These are phyloP conservation scores for Belgica antarctica DNA, from an alignment of 2,888 invertebrate species.

Conservation along the genomic window DNA sequence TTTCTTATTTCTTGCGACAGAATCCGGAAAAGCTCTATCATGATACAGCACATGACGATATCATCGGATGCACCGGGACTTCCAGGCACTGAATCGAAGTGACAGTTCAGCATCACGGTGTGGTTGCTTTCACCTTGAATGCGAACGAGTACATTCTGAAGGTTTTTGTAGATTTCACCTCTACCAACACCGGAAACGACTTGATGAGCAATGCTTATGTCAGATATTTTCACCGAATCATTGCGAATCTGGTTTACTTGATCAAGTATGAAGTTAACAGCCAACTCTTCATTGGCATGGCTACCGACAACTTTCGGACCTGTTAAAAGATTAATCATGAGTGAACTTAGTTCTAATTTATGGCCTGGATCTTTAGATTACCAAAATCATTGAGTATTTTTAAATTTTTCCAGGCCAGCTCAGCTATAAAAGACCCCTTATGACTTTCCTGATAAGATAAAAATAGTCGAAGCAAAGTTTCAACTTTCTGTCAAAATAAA, in stretches of 20 bases:
- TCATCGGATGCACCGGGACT: slow-evolving; percentile 68
- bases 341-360: neutral
- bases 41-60: slow-evolving; percentile 59
- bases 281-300: slow-evolving; percentile 12
- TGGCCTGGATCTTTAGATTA: slow-evolving; percentile 31
- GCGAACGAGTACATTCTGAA: slow-evolving; percentile 39
- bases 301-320: slow-evolving; percentile 39
- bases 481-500: neutral
- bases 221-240: neutral
- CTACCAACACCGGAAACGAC: neutral
- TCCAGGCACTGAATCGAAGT: slow-evolving; percentile 70
- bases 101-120: slow-evolving; percentile 69
- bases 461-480: neutral
- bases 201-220: slow-evolving; percentile 20
- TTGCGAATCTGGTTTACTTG: neutral
- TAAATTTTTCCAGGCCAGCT: slow-evolving; percentile 32
- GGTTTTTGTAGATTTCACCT: neutral
- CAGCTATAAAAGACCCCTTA: slow-evolving; percentile 28
- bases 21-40: slow-evolving; percentile 63
- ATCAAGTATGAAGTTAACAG: neutral
- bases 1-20: slow-evolving; percentile 52
- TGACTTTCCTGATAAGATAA: slow-evolving; percentile 4
- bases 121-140: slow-evolving; percentile 54
- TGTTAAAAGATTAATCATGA: neutral
- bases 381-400: slow-evolving; percentile 35